Conservation (phyloP, 2,113 vertebrate genomes). For the Rhabdomys dilectus region DNA sequence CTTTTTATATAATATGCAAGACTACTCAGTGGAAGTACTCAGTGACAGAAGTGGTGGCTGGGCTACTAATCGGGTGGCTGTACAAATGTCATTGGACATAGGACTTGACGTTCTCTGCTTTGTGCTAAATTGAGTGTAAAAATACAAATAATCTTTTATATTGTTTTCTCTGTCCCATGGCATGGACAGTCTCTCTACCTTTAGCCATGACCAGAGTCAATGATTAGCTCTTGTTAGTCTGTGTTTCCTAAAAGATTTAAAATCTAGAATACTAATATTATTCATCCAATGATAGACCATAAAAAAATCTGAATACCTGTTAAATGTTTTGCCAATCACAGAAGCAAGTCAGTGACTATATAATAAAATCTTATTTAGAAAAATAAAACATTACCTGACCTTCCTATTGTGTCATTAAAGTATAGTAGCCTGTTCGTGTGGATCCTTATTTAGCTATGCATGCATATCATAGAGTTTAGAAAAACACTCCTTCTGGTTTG, state of each 20-base stretch:
- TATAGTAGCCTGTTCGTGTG: neutral
- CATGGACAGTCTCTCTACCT: neutral
- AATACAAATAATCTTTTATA: neutral
- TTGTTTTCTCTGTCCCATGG: fast-evolving
- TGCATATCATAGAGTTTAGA: neutral
- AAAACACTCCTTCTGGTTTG: neutral
- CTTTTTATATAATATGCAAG: neutral
- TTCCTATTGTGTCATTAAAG: neutral
- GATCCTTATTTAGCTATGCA: neutral
- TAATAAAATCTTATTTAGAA: neutral
- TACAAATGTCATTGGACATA: neutral
- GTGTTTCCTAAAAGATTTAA: neutral
- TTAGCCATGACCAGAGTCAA: neutral
- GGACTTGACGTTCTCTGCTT: no score
- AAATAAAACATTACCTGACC: neutral
- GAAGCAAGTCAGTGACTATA: neutral
- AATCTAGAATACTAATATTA: neutral
- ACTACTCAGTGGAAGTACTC: no score
- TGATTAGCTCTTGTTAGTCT: neutral
- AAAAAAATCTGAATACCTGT: neutral
- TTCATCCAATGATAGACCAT: neutral
- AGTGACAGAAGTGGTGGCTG: neutral
- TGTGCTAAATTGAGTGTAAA: neutral
- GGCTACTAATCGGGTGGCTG: fast-evolving
- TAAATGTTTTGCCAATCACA: neutral